Conservation (phyloP, 1,140 invertebrate species). For the Protaetia brevitarsis region DNA sequence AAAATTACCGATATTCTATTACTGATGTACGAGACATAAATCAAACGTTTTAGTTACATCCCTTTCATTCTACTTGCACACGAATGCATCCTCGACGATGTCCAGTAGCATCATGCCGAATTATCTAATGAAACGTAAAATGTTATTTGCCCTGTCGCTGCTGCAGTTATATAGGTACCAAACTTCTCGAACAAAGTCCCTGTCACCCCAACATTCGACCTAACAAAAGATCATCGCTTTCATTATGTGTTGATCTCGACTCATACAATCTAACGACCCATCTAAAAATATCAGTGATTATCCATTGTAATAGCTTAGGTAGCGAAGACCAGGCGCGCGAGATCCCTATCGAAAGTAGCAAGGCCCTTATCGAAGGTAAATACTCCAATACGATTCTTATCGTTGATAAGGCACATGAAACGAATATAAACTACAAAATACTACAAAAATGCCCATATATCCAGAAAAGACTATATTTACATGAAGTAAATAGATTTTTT, state of each 20-base stretch:
- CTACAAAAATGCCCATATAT: no score
- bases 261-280: slow-evolving; percentile 14
- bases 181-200: neutral
- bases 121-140: slow-evolving; percentile 12
- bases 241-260: slow-evolving; percentile 13
- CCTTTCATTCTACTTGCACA: no score
- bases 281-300: slow-evolving; percentile 10
- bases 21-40: no score
- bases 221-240: slow-evolving; percentile 5
- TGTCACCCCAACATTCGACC: neutral
- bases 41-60: no score
- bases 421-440: no score
- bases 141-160: slow-evolving; percentile 10
- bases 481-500: no score
- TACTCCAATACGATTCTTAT: neutral
- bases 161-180: neutral
- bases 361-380: slow-evolving; percentile 8
- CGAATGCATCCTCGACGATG: neutral
- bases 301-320: slow-evolving; percentile 4
- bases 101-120: neutral
- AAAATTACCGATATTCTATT: no score
- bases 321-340: neutral
- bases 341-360: slow-evolving; percentile 8
- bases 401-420: neutral
- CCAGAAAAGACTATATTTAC: no score